phyloP scores from a whole-genome alignment of 1,140 invertebrate genomes.

The Gonioctena quinquepunctata region DNA sequence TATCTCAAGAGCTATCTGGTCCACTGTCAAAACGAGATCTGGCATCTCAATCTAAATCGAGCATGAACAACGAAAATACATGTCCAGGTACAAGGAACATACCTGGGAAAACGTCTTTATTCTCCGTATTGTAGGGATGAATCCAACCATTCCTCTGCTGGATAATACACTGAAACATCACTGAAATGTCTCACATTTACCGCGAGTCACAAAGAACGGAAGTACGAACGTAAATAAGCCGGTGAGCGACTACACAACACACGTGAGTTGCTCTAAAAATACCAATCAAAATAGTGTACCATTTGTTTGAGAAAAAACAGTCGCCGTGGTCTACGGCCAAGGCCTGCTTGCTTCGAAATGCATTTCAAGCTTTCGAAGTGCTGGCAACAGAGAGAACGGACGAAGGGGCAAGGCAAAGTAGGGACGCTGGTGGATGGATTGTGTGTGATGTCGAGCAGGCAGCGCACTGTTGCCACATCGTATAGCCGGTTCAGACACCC shows the following conservation, averaged over 20 bases:
- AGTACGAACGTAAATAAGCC: conserved; percentile 11
- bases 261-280: conserved; percentile 21
- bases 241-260: conserved; percentile 3
- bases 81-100: conserved; percentile 24
- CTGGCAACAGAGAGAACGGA: background rate
- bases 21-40: background rate
- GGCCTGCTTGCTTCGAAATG: background rate
- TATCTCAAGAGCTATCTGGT: background rate
- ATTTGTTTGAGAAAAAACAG: background rate
- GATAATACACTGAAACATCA: conserved; percentile 82
- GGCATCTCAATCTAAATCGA: background rate
- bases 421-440: conserved; percentile 4
- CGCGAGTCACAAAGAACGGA: conserved; percentile 10
- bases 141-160: conserved; percentile 79
- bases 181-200: conserved; percentile 4
- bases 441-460: background rate
- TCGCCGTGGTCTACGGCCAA: background rate
- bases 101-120: conserved; percentile 81
- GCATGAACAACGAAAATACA: background rate
- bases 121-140: conserved; percentile 69
- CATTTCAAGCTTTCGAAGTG: background rate
- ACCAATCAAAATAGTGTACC: conserved; percentile 16
- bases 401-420: conserved; percentile 12
- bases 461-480: conserved; percentile 1
- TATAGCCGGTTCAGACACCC: background rate